Evolutionary conservation across 1,140 invertebrate species (phyloP).

Genomic region (Lethocerus indicus): DNA sequence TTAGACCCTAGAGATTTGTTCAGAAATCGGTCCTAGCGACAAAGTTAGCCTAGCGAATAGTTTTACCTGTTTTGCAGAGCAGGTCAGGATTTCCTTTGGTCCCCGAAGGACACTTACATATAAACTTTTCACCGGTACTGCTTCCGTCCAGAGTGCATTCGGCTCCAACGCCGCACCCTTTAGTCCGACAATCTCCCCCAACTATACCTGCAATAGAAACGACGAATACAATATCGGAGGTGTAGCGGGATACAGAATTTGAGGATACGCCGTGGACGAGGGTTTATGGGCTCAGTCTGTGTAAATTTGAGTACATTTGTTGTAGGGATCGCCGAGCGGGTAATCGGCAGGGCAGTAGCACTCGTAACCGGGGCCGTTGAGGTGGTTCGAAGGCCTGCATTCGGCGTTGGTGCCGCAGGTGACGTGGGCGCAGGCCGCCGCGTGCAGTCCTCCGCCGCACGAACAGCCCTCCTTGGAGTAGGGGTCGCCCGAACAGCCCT

Average conservation of each 20-base stretch:
- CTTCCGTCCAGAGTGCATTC: conserved; percentile 61
- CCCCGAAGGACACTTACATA: conserved; percentile 61
- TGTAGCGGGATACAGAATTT: neutral
- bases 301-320: conserved; percentile 46
- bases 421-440: conserved; percentile 47
- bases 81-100: conserved; percentile 52
- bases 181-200: conserved; percentile 56
- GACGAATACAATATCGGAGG: neutral
- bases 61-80: conserved; percentile 65
- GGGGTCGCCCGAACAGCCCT: conserved; percentile 66
- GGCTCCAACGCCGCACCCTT: conserved; percentile 64
- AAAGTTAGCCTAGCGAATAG: no score
- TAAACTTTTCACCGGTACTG: conserved; percentile 39
- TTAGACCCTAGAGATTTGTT: no score
- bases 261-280: neutral
- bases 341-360: conserved; percentile 69
- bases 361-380: conserved; percentile 41
- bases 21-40: no score
- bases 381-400: conserved; percentile 48
- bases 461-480: conserved; percentile 56
- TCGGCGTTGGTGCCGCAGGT: conserved; percentile 66
- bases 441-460: conserved; percentile 36
- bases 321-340: conserved; percentile 66
- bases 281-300: no score
- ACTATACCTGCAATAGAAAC: conserved; percentile 33